Conservation (phyloP, 2,113 vertebrate genomes). For the Garra rufa region DNA sequence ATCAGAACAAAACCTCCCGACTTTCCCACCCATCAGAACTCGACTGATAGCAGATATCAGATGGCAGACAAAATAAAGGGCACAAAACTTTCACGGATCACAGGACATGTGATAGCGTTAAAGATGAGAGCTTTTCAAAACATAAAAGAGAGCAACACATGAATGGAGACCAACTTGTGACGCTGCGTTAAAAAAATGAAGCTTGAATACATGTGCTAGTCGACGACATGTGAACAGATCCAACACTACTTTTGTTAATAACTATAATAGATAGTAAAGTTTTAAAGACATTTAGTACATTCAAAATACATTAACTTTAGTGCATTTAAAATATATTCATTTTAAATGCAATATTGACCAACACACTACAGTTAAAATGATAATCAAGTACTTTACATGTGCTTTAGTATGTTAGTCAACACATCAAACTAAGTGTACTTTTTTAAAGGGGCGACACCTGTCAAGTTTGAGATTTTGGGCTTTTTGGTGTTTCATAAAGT, state of each 20-base stretch:
- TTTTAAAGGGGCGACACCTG: no score
- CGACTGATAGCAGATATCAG: constrained; percentile 8
- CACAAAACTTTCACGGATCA: neutral
- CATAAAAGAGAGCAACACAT: neutral
- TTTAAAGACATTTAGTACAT: no score
- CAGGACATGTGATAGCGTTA: constrained; percentile 8
- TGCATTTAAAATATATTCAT: no score
- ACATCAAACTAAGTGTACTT: neutral
- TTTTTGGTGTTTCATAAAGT: no score
- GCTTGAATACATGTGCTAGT: no score
- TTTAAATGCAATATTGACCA: no score
- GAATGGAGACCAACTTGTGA: neutral
- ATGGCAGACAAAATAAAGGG: neutral
- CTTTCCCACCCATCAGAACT: neutral
- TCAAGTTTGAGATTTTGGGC: no score
- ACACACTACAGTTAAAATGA: no score
- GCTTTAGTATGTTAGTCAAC: no score
- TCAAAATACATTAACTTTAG: no score
- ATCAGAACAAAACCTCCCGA: neutral
- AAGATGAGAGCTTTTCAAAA: neutral
- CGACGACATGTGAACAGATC: neutral
- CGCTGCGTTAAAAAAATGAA: neutral
- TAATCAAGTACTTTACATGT: no score
- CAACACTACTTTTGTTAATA: neutral
- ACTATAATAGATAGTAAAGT: no score